These are phyloP conservation scores for Conus canariensis DNA, from an alignment of 2,888 invertebrate species.

Conservation along the genomic window DNA sequence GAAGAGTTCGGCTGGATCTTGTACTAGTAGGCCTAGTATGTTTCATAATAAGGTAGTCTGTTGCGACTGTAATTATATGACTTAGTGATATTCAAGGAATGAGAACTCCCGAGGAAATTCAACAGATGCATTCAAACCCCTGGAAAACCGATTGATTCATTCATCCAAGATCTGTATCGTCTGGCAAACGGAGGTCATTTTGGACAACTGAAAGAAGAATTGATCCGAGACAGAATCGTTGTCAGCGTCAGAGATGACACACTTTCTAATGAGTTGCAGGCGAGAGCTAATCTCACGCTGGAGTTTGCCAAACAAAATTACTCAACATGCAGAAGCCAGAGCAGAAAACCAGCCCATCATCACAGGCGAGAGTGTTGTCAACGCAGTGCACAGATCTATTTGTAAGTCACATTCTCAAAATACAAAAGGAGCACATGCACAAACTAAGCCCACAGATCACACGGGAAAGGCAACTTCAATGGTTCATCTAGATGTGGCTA, in stretches of 20 bases:
- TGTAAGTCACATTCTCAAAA: not conserved
- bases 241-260: conserved; percentile 20
- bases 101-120: no score
- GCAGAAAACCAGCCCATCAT: not conserved
- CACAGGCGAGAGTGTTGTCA: not conserved
- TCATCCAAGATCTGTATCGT: no score
- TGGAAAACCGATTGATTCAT: no score
- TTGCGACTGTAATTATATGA: no score
- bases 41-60: no score
- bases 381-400: not conserved
- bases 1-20: no score
- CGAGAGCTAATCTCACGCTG: not conserved
- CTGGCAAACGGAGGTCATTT: no score
- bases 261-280: conserved; percentile 10
- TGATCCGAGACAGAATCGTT: not conserved
- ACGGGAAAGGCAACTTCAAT: no score
- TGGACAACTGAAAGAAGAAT: no score
- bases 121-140: no score
- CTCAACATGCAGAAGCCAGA: conserved; percentile 28
- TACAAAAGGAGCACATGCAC: not conserved
- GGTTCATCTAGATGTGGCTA: not conserved
- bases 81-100: no score
- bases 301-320: not conserved
- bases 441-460: not conserved
- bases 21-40: no score